Evolutionary conservation across 1,140 invertebrate species (phyloP), one percentile per base, ranked within the genome.

Genomic region (Nebria ingens): DNA sequence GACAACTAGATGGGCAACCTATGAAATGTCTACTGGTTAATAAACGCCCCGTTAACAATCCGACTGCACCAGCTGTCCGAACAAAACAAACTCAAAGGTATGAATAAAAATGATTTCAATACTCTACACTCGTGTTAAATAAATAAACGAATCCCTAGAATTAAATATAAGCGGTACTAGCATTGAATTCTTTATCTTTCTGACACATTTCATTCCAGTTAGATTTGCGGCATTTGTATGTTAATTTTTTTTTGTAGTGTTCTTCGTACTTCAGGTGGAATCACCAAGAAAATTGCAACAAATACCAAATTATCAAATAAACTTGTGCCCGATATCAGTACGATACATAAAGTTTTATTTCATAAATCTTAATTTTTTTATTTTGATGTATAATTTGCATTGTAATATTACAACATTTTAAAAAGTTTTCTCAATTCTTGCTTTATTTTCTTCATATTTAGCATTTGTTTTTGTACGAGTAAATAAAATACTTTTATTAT

Each of bases 1-100:
- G 92, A 51, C 90, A 93, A 65, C 75, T 93, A 19, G 89, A 93
- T 75, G 87, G 88, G 0, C 83, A 86, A 66, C 86, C 87, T 2
- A 89, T 89, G 87, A 86, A 87, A 64, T 87, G 85, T 70, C 73
- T 86, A 19, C 69, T 88, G 29, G 84, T 86, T n/a, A 85, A 85
- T 75, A 80, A 82, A 49, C 71, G 82, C 64, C 77, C 79, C 20
- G 76, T 81, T 61, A 77, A 77, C 65, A 79, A 80, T 64, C 73
- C 79, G 21, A 76, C 73, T 12, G 77, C 71, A 19, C 71, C 77
- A 20, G 73, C 75, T 21, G 70, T 76, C 13, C 54, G 50, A 52
- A 58, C 52, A 55, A 62, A 64, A 54, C 2, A 9, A 2, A 21
- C 19, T 34, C 21, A 21, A 17, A 56, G 13, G 45, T 55, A 34